phyloP scores from a whole-genome alignment of 2,113 vertebrate genomes.

The Prionailurus viverrinus region DNA sequence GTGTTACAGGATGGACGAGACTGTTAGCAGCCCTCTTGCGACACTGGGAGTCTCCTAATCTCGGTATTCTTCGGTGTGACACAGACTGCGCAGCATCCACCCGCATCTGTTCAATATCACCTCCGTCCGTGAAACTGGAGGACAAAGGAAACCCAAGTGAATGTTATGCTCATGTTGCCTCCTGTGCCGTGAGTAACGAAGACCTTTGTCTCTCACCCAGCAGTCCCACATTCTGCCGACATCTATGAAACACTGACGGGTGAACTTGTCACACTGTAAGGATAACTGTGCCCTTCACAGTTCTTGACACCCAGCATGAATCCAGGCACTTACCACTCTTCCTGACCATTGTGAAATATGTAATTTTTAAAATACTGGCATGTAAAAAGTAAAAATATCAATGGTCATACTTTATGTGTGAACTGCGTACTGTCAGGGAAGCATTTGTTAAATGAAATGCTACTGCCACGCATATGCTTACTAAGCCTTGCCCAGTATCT shows the following conservation, averaged over 20 bases:
- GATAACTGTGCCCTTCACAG: too few relatives aligned
- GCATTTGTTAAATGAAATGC: background rate
- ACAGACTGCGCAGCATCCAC: fast-evolving
- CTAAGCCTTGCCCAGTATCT: background rate
- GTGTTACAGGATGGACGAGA: background rate
- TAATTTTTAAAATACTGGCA: background rate
- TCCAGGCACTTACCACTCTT: background rate
- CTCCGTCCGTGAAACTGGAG: fast-evolving
- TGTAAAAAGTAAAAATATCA: background rate
- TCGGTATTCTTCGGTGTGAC: background rate
- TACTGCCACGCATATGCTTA: background rate
- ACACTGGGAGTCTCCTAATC: background rate
- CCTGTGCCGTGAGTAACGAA: background rate
- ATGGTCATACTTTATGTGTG: background rate
- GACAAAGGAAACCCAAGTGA: background rate
- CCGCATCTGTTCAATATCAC: fast-evolving
- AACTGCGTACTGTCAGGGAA: background rate
- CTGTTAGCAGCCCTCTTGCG: background rate
- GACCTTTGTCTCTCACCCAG: background rate
- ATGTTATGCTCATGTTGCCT: fast-evolving
- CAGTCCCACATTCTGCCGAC: background rate
- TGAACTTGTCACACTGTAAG: background rate
- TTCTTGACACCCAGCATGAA: background rate
- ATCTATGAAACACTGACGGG: too few relatives aligned
- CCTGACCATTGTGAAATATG: background rate